Base-by-base conservation (phyloP, 2,797 vertebrate genomes). In the Rhabdomys pumilio region DNA sequence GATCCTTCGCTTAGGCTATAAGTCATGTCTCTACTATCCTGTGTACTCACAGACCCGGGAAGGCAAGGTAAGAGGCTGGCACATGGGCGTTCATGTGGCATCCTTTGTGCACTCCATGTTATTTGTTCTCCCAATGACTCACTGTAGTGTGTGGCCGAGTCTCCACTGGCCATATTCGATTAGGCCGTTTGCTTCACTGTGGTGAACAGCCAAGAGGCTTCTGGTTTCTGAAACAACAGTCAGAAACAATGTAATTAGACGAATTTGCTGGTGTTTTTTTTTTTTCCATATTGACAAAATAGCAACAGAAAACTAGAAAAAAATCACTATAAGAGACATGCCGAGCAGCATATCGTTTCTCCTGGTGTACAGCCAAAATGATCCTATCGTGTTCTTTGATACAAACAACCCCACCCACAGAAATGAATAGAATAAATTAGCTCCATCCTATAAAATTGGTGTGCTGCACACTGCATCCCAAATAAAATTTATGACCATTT, bases 1-100 rank as follows among this genome's bases (percentile, higher is more conserved):
- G 97, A 99, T 98, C 13, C 99, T 99, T 84, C 99, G 99, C 13
- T 98, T 99, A 93, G 98, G 99, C n/a, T 98, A 98, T 97, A 99
- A 99, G 85, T 99, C 99, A 97, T 99, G 98, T 96, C 98, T 99
- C 63, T 99, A 99, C 98, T 99, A 99, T 95, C 98, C 98, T 31
- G 6, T 99, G 96, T 99, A 99, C 98, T 98, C 99, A 0, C 96
- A 97, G 4, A 12, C 89, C 38, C 59, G 72, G 94, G 95, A 97
- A 61, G 97, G 97, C 84, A 97, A 99, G 99, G 99, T 99, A 98
- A 98, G 98, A 95, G 96, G 15, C 10, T 91, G 3, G 82, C 3
- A 0, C 20, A 6, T 65, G 13, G 2, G 3, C 29, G 12, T 90
- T 50, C 19, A 59, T 0, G 31, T 69, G 44, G 44, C 0, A 59